phyloP scores from a whole-genome alignment of 2,797 vertebrate species.

The Hephaestus fuliginosus region DNA sequence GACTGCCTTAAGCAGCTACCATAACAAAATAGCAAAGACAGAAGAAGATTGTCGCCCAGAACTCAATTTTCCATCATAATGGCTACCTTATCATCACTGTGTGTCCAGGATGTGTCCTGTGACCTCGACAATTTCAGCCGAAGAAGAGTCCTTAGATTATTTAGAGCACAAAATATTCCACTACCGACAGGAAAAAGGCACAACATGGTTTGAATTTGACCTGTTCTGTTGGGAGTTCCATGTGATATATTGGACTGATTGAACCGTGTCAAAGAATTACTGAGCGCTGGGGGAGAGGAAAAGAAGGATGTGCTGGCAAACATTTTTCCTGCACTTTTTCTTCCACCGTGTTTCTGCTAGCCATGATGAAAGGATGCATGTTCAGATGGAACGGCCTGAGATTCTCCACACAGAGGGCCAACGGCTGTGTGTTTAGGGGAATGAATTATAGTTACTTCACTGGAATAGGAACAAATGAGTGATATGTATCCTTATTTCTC shows the following conservation, averaged over 20 bases:
- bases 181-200: slow-evolving; percentile 12
- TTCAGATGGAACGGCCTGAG: slow-evolving; percentile 11
- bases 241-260: slow-evolving; percentile 58
- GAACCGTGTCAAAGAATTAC: slow-evolving; percentile 42
- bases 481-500: slow-evolving; percentile 68
- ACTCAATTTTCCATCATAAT: background rate
- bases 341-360: slow-evolving; percentile 41
- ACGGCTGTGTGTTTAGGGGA: slow-evolving; percentile 30
- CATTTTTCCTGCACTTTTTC: slow-evolving; percentile 40
- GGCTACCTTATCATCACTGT: slow-evolving; percentile 2
- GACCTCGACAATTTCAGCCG: background rate
- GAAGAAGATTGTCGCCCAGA: slow-evolving; percentile 3
- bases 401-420: slow-evolving; percentile 24
- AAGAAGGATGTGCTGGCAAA: slow-evolving; percentile 43
- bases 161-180: slow-evolving; percentile 17
- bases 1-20: background rate
- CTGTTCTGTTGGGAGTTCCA: slow-evolving; percentile 37
- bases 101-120: slow-evolving; percentile 5
- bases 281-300: slow-evolving; percentile 17
- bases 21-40: slow-evolving; percentile 9
- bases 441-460: slow-evolving; percentile 27
- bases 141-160: slow-evolving; percentile 5
- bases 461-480: slow-evolving; percentile 46
- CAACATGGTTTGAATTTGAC: slow-evolving; percentile 30
- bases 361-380: slow-evolving; percentile 2